Conservation (phyloP, 2,113 vertebrate genomes). For the Arvicanthis niloticus region DNA sequence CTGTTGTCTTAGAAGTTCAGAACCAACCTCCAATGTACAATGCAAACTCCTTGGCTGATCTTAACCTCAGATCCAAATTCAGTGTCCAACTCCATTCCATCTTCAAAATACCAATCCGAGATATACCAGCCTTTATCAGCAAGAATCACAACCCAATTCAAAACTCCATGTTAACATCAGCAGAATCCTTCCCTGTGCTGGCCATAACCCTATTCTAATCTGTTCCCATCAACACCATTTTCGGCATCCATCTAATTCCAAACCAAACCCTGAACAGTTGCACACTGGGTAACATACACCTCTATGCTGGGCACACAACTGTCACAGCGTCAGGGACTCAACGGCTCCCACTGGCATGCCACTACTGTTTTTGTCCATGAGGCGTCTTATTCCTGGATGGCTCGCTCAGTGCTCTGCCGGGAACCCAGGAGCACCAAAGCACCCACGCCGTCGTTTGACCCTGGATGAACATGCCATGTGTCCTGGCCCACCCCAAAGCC, state of each 20-base stretch:
- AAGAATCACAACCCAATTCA: not conserved
- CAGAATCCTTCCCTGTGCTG: not conserved
- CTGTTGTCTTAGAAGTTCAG: not conserved
- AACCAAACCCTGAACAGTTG: not conserved
- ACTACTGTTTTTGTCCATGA: not conserved
- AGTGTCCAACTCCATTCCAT: not conserved
- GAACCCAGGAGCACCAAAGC: conserved; percentile 29
- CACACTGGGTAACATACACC: not conserved
- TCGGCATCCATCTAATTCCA: not conserved
- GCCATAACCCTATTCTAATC: not conserved
- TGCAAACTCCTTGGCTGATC: not conserved
- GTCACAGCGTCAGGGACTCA: not conserved
- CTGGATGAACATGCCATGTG: not conserved
- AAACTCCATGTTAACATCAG: not conserved
- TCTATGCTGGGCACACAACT: not conserved
- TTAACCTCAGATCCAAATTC: not conserved
- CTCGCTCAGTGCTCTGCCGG: not conserved
- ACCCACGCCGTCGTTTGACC: conserved; percentile 41
- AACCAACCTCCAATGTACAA: not conserved
- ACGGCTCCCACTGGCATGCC: conserved; percentile 2
- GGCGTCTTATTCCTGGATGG: not conserved
- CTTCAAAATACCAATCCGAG: not conserved
- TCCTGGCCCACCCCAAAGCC: conserved; percentile 28
- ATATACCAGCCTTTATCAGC: not conserved
- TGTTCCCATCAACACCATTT: not conserved